Percentiles rank a stretch among this genome's conserved stretches.
Conservation (phyloP, 2,113 vertebrate genomes). For the Lophochroa leadbeateri region DNA sequence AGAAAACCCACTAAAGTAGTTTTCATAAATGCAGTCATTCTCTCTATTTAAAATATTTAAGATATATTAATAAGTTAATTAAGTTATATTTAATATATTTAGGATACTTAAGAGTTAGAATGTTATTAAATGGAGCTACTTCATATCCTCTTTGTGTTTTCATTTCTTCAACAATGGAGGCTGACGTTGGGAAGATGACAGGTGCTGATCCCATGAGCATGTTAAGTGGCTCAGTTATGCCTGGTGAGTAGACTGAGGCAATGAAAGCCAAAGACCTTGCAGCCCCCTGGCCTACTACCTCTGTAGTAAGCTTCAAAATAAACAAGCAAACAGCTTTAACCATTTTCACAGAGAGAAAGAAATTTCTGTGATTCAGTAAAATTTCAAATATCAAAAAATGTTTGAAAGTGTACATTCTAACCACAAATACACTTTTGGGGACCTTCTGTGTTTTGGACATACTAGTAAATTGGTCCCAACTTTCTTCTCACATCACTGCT, state of each 20-base stretch:
- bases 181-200: neutral
- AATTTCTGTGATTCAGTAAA: neutral
- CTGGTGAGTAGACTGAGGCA: neutral
- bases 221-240: neutral
- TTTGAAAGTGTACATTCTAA: neutral
- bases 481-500: neutral
- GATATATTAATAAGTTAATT: neutral
- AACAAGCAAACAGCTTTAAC: neutral
- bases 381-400: neutral
- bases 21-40: conserved; percentile 20
- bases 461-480: neutral
- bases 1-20: neutral
- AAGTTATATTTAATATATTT: neutral
- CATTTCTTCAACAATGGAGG: neutral
- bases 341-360: neutral
- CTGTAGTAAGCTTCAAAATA: neutral
- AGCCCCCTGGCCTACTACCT: neutral
- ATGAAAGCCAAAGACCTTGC: neutral
- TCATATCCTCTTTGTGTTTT: neutral
- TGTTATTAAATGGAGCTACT: neutral
- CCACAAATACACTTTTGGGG: neutral
- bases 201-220: neutral
- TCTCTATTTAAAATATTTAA: neutral
- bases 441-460: neutral
- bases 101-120: neutral